Base-by-base conservation (phyloP, 2,113 vertebrate species). In the Atractosteus spatula region DNA sequence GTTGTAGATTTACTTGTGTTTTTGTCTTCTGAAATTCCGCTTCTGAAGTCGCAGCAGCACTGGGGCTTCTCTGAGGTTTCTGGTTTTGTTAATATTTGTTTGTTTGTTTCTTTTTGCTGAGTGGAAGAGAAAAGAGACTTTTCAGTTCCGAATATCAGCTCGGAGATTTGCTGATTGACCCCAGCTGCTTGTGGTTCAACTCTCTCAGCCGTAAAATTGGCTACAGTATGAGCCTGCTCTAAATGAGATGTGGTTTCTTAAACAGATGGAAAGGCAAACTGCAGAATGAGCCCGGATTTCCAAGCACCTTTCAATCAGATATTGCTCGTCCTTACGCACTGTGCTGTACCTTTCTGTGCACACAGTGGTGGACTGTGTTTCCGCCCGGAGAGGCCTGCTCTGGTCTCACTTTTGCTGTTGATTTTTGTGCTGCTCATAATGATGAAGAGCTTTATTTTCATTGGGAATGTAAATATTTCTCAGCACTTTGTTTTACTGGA, bases 181-280 rank as follows among this genome's bases (percentile, higher is more conserved):
- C 41, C 42, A 56, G 47, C 42, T 56, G 41, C 45, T 62, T 10
- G 17, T 16, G 17, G 3, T 11, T 42, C 47, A 63, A 7, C 51
- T 12, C 61, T 54, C 57, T 68, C 68, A 79, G 68, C 70, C 63
- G 68, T 75, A 59, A 73, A 71, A 71, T 68, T 72, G 67, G 56
- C 64, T 72, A 74, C 62, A 63, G 63, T 66, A 65, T 42, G 29
- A 51, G 42, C 14, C 43, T 47, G 70, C 42, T 75, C 41, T 63
- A 72, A 72, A 72, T 74, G 70, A 74, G 42, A 44, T 55, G 41
- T 47, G n/a, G 65, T 69, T 55, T 71, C 72, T 62, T 74, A 77
- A 74, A 70, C 56, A 69, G 72, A 41, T 42, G 41, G 41, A 17
- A 63, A 55, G 45, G 54, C 42, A 55, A 61, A 64, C 16, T 4